Evolutionary conservation across 2,797 vertebrate species (phyloP), one percentile per base, ranked within the genome.

Genomic region (Chaunax sp.): DNA sequence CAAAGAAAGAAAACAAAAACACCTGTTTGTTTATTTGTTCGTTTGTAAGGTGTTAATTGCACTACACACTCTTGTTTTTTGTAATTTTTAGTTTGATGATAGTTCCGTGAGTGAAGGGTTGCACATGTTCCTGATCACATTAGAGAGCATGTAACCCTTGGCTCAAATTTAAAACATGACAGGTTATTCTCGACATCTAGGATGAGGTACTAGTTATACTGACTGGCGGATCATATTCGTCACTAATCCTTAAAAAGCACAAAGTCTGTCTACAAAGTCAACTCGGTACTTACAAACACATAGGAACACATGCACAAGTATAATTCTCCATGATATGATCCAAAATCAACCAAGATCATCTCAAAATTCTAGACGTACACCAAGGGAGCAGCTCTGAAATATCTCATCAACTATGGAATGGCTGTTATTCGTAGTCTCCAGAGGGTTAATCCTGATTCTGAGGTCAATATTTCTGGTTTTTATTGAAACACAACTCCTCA

Each of bases 91-190:
- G 67, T 63, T 52, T 68, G 61, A 80, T 79, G 77, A 62, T 16
- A 60, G 53, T 64, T 76, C 65, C 14, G 28, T 55, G 66, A 77
- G 74, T 80, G 74, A 74, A 19, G 52, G 70, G 58, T 62, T 81
- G 78, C 51, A 53, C 18, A 50, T 71, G 55, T 64, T 26, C 61
- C 59, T 88, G 74, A 86, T 86, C 83, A 77, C 49, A 81, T 87
- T 84, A 84, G 60, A 49, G 55, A 80, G 73, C 84, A 76, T 87
- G 83, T 86, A 86, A 88, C 88, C 84, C 89, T 69, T 40, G n/a
- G 70, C 77, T 81, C 80, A 75, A 84, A 83, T 87, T 90, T 82
- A 78, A 77, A 78, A 87, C 82, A 90, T 89, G 77, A 89, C 90
- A 87, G 84, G n/a, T 50, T 75, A 79, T 75, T n/a, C 63, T 67